A percentile compares a stretch with the other conserved stretches of the same genome.
These are phyloP conservation scores for Struthio camelus DNA, from an alignment of 2,113 vertebrate genomes.

Conservation along the genomic window DNA sequence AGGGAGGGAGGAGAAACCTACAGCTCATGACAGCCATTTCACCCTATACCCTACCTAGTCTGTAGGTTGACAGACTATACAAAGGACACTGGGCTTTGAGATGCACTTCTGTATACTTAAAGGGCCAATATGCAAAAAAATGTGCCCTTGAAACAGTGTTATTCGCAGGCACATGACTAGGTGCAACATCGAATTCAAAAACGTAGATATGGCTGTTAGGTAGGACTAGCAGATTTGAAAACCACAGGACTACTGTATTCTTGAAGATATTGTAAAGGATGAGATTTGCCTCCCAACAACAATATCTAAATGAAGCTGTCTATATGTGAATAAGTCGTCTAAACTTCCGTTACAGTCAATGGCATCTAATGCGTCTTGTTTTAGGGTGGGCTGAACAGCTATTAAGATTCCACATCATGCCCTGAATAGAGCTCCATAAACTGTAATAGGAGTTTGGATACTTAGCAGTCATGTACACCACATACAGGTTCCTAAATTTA, in stretches of 20 bases:
- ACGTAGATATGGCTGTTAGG: neutral
- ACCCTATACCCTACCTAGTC: neutral
- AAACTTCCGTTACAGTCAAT: neutral
- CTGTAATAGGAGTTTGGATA: accelerated
- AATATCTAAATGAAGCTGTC: neutral
- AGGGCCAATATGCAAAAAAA: neutral
- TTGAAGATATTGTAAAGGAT: neutral
- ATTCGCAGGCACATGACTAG: neutral
- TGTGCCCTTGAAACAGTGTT: neutral
- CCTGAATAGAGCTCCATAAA: neutral
- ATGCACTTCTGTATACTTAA: neutral
- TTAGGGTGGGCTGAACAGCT: neutral
- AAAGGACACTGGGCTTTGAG: neutral
- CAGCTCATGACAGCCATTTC: neutral
- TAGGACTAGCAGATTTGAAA: neutral
- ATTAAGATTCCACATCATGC: neutral
- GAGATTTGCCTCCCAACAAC: neutral
- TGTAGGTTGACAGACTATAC: neutral
- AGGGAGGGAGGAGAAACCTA: neutral
- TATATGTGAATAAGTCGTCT: neutral
- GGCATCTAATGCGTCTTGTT: accelerated
- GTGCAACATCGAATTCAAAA: neutral
- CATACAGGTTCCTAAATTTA: neutral
- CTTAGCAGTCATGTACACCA: neutral
- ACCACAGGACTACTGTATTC: neutral